These are phyloP conservation scores for Ctenicera cuprea DNA, from an alignment of 2,888 invertebrate species.

Conservation along the genomic window DNA sequence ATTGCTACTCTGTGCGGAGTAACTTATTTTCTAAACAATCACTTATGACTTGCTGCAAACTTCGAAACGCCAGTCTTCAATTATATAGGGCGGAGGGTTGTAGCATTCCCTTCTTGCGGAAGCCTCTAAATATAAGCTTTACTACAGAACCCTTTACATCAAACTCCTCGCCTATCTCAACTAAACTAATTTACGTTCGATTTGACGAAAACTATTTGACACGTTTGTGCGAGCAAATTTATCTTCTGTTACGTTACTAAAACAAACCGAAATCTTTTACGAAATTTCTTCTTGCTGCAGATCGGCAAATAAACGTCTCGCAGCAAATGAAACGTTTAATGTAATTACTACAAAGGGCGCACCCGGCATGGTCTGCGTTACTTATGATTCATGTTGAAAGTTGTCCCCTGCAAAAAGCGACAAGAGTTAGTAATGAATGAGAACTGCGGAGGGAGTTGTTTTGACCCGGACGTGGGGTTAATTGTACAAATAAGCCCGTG, in stretches of 20 bases:
- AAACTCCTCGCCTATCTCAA: slow-evolving; percentile 18
- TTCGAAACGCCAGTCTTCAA: slow-evolving; percentile 20
- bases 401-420: slow-evolving; percentile 59
- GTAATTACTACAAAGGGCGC: slow-evolving; percentile 59
- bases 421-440: slow-evolving; percentile 60
- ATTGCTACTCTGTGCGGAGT: slow-evolving; percentile 37
- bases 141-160: slow-evolving; percentile 17
- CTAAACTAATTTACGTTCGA: slow-evolving; percentile 26
- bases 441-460: slow-evolving; percentile 58
- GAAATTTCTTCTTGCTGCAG: slow-evolving; percentile 6
- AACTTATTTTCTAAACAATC: slow-evolving; percentile 33
- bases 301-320: slow-evolving; percentile 52
- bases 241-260: not conserved
- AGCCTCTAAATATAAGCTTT: slow-evolving; percentile 29
- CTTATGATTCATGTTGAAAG: slow-evolving; percentile 61
- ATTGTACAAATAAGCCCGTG: slow-evolving; percentile 59
- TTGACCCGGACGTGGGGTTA: slow-evolving; percentile 63
- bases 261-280: not conserved
- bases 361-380: slow-evolving; percentile 57
- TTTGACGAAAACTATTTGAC: slow-evolving; percentile 17
- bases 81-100: slow-evolving; percentile 15
- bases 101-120: slow-evolving; percentile 13
- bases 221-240: slow-evolving; percentile 7
- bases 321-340: slow-evolving; percentile 60
- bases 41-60: slow-evolving; percentile 25